Evolutionary conservation across 2,113 vertebrate species (phyloP).

Genomic region (Hystrix cristata): DNA sequence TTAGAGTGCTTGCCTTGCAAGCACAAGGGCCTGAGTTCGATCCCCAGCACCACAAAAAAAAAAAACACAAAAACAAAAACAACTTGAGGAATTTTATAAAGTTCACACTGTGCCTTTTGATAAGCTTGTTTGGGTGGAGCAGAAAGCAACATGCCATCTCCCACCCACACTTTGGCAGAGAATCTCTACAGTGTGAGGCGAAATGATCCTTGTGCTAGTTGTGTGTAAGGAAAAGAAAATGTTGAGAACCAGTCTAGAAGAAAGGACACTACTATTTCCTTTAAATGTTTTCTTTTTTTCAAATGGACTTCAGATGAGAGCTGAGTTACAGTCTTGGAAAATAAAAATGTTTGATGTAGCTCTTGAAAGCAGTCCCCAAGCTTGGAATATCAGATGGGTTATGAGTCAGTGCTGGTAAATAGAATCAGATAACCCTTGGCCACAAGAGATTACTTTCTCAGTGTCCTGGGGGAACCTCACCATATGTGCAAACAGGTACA

Average conservation of each 20-base stretch:
- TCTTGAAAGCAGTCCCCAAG: neutral
- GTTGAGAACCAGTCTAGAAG: neutral
- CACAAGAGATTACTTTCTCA: neutral
- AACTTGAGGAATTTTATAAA: neutral
- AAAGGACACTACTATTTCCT: neutral
- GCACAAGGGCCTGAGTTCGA: too few species aligned
- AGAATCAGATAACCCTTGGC: neutral
- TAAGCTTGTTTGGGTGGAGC: neutral
- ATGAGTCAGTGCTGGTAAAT: neutral
- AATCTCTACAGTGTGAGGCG: neutral
- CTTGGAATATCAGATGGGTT: neutral
- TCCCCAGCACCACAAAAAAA: too few species aligned
- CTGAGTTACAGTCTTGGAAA: neutral
- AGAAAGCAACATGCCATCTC: neutral
- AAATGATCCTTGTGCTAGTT: neutral
- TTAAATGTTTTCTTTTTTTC: constrained; percentile 54
- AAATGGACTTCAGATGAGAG: constrained; percentile 24
- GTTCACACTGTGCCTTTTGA: neutral
- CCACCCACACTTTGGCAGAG: neutral
- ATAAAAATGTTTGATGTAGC: neutral
- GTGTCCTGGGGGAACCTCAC: neutral
- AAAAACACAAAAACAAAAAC: too few species aligned
- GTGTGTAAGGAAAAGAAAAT: neutral
- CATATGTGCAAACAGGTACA: neutral
- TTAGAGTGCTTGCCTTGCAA: too few species aligned